Evolutionary conservation across 2,113 vertebrate species (phyloP).

Genomic region (Argyrosomus japonicus): DNA sequence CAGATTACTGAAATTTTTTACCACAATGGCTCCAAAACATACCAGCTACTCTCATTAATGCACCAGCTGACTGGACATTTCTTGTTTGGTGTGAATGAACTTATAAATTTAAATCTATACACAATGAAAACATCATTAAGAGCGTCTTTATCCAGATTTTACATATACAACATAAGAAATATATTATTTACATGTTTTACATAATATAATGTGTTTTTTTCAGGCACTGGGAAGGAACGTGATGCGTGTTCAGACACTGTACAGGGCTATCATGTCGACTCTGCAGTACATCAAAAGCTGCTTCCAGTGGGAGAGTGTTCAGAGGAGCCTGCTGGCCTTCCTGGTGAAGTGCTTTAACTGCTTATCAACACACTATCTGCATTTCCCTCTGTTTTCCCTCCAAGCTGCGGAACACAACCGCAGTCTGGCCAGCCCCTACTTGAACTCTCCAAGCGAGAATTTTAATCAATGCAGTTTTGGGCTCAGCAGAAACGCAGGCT

Average conservation of each 20-base stretch:
- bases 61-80: neutral
- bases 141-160: neutral
- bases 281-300: conserved; percentile 96
- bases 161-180: neutral
- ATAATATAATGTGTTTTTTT: conserved; percentile 50
- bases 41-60: conserved; percentile 16
- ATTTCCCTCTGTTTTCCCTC: conserved; percentile 58
- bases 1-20: conserved; percentile 60
- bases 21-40: conserved; percentile 38
- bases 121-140: conserved; percentile 3
- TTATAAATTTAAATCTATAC: neutral
- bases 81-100: neutral
- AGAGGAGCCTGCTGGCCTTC: conserved; percentile 91
- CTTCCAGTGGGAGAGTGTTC: conserved; percentile 95
- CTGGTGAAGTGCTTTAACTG: conserved; percentile 85
- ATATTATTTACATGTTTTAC: conserved; percentile 15
- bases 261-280: conserved; percentile 88
- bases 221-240: conserved; percentile 95
- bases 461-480: conserved; percentile 68
- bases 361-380: conserved; percentile 68
- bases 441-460: conserved; percentile 72
- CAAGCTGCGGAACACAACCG: conserved; percentile 58
- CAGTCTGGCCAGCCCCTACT: conserved; percentile 60
- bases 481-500: conserved; percentile 56
- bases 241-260: conserved; percentile 91